These are phyloP conservation scores for Sebastes kiyomatsui DNA, from an alignment of 2,797 vertebrate genomes.

Conservation along the genomic window DNA sequence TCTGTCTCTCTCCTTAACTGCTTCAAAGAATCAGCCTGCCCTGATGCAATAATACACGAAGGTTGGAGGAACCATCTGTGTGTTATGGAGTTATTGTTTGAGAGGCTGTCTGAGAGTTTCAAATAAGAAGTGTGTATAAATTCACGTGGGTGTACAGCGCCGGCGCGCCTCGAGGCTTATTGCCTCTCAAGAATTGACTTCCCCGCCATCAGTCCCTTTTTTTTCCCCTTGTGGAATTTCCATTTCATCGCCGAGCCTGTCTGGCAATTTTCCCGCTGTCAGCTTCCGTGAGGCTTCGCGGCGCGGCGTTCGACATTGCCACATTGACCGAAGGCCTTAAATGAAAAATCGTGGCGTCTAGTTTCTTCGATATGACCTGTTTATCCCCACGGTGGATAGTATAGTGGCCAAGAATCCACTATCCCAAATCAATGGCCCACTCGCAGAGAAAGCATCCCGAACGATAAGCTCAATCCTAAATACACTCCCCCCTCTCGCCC, in stretches of 20 bases:
- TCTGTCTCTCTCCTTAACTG: slow-evolving; percentile 55
- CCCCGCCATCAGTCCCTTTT: slow-evolving; percentile 5
- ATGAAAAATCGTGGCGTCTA: slow-evolving; percentile 54
- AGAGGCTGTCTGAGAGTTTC: slow-evolving; percentile 50
- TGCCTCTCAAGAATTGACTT: slow-evolving; percentile 42
- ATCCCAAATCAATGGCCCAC: slow-evolving; percentile 57
- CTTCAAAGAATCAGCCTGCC: slow-evolving; percentile 57
- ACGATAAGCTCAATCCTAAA: slow-evolving; percentile 47
- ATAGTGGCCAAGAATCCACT: slow-evolving; percentile 47
- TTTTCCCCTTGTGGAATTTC: slow-evolving; percentile 1
- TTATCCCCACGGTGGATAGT: slow-evolving; percentile 39
- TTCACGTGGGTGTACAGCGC: slow-evolving; percentile 16
- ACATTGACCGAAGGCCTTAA: slow-evolving; percentile 45
- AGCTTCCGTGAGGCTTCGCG: slow-evolving; percentile 42
- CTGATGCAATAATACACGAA: slow-evolving; percentile 69
- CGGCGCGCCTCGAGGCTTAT: slow-evolving; percentile 23
- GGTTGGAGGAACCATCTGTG: slow-evolving; percentile 57
- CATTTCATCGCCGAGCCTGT: background rate
- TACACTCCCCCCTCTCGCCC: background rate
- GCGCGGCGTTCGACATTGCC: slow-evolving; percentile 17
- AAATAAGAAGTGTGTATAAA: slow-evolving; percentile 50
- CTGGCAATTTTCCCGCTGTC: slow-evolving; percentile 21
- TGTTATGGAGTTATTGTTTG: slow-evolving; percentile 63
- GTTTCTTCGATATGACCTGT: slow-evolving; percentile 52
- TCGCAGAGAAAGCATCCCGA: slow-evolving; percentile 20